Evolutionary conservation across 2,797 vertebrate genomes (phyloP).

Genomic region (Melanotaenia nigrans): DNA sequence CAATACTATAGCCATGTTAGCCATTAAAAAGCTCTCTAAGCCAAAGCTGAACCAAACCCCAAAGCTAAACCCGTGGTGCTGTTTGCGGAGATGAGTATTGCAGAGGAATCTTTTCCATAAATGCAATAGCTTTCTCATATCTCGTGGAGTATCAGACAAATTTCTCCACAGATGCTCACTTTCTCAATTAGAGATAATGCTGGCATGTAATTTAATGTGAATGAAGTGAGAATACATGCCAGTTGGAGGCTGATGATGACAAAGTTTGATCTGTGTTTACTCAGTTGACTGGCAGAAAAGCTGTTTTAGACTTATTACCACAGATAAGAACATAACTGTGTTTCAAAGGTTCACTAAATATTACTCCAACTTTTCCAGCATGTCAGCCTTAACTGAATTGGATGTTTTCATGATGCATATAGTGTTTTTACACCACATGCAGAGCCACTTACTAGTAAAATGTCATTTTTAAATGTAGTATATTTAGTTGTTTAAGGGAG

Average conservation of each 20-base stretch:
- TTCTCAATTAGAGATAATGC: conserved; percentile 23
- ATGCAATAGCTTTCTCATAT: background rate
- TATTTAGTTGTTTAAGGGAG: background rate
- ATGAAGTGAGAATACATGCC: conserved; percentile 15
- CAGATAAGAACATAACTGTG: background rate
- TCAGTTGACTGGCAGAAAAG: conserved; percentile 16
- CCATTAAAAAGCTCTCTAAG: conserved; percentile 34
- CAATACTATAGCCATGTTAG: background rate
- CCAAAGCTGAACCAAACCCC: conserved; percentile 6
- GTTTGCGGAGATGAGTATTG: conserved; percentile 6
- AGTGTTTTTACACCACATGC: too few species aligned
- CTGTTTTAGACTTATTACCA: background rate
- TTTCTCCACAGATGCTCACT: conserved; percentile 37
- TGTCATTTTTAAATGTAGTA: background rate
- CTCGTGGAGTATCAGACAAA: conserved; percentile 12
- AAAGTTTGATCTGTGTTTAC: conserved; percentile 32
- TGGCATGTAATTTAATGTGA: conserved; percentile 14
- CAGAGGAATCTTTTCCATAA: background rate
- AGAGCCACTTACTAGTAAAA: background rate
- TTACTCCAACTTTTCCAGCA: background rate
- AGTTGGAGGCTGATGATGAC: conserved; percentile 52
- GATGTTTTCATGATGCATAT: background rate
- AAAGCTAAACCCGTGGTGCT: background rate
- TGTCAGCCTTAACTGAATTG: background rate
- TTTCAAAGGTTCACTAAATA: background rate